phyloP scores from a whole-genome alignment of 2,113 vertebrate genomes.

The Hyla sarda region DNA sequence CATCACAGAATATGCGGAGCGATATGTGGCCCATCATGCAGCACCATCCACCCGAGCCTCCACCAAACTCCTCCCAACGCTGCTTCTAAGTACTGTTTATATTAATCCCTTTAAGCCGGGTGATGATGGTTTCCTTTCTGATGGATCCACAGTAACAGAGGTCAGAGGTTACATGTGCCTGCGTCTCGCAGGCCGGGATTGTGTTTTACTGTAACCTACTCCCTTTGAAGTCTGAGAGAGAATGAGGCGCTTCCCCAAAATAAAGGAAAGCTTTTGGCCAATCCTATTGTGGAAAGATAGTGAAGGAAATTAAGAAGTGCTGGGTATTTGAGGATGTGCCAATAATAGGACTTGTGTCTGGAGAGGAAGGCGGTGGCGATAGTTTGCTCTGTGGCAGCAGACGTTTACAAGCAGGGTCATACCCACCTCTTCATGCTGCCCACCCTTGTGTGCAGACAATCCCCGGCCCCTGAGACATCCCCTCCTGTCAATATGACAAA shows the following conservation, averaged over 20 bases:
- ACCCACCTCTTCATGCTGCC: background rate
- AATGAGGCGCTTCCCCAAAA: slow-evolving; percentile 20
- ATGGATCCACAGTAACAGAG: background rate
- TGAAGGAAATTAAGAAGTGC: slow-evolving; percentile 6
- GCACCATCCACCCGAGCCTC: background rate
- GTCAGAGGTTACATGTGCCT: slow-evolving; percentile 14
- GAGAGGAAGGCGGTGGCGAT: slow-evolving; percentile 35
- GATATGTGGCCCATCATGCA: background rate
- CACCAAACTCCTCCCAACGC: too few species aligned
- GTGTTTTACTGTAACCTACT: background rate
- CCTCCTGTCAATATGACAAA: background rate
- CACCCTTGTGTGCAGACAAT: background rate
- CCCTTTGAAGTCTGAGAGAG: slow-evolving; percentile 29
- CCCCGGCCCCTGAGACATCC: background rate
- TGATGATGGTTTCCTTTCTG: slow-evolving; percentile 18
- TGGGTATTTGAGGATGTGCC: slow-evolving; percentile 38
- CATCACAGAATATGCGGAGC: too few species aligned
- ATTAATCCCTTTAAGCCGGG: background rate
- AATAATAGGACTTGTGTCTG: slow-evolving; percentile 44
- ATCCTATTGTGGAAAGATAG: slow-evolving; percentile 7
- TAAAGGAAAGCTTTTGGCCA: slow-evolving; percentile 5
- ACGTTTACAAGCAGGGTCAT: background rate
- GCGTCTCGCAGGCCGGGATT: background rate
- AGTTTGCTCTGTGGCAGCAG: slow-evolving; percentile 22
- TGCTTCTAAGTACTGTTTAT: background rate